Evolutionary conservation across 1,140 invertebrate species (phyloP).

Genomic region (Pseudomyrmex concolor): DNA sequence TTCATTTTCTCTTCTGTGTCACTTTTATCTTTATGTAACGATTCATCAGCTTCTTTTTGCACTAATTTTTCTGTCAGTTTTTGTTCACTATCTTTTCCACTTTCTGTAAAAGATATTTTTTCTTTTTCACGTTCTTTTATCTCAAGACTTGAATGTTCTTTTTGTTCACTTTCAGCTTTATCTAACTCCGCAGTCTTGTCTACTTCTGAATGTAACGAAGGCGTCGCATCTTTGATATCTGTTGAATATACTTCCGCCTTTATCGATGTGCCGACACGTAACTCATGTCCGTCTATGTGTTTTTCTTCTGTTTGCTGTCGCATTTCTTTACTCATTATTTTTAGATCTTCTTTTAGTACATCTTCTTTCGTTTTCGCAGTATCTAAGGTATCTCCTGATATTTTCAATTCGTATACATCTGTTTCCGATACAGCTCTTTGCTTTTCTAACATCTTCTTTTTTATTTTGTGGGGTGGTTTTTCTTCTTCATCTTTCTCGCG

Average conservation of each 20-base stretch:
- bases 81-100: not conserved
- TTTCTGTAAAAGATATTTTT: not conserved
- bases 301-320: not conserved
- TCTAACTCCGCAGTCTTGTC: slow-evolving; percentile 19
- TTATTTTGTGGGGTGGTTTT: not conserved
- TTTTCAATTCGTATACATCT: not conserved
- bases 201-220: slow-evolving; percentile 9
- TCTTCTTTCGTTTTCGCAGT: not conserved
- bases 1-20: not conserved
- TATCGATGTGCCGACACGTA: not conserved
- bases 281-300: not conserved
- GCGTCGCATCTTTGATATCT: slow-evolving; percentile 19
- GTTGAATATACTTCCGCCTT: slow-evolving; percentile 27
- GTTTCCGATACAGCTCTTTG: not conserved
- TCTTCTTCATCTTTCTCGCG: not conserved
- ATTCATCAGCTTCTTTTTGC: not conserved
- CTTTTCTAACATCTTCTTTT: not conserved
- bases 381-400: not conserved
- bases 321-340: not conserved
- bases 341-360: not conserved
- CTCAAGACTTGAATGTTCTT: slow-evolving; percentile 13
- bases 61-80: not conserved
- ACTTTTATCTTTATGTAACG: not conserved
- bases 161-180: not conserved
- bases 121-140: slow-evolving; percentile 3